A percentile compares a stretch with the other conserved stretches of the same genome.
Evolutionary conservation across 2,113 vertebrate genomes (phyloP).

Genomic region (Pollachius pollachius): DNA sequence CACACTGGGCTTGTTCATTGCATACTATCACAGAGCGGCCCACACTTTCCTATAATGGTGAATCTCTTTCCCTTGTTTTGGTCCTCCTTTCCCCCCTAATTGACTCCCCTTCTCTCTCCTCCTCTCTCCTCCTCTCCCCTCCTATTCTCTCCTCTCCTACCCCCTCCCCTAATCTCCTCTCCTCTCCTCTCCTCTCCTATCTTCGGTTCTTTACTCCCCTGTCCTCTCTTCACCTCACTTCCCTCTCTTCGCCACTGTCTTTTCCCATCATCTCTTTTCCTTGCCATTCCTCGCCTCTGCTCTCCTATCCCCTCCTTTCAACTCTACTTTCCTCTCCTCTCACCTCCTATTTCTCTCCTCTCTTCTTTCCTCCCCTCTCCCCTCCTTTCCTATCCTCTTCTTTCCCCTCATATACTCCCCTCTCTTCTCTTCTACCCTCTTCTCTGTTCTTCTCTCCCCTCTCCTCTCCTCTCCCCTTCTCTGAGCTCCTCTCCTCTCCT

Average conservation of each 20-base stretch:
- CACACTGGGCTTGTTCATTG: conserved; percentile 12
- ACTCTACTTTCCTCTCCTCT: not conserved
- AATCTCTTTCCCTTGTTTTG: too few species aligned
- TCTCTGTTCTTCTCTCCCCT: not conserved
- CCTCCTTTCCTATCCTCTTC: not conserved
- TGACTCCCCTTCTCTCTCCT: too few species aligned
- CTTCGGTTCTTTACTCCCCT: too few species aligned
- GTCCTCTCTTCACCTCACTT: too few species aligned
- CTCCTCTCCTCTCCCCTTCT: not conserved
- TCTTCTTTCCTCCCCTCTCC: not conserved
- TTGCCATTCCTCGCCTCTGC: not conserved
- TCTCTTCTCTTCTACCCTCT: not conserved
- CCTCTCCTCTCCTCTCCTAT: too few species aligned
- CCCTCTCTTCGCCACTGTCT: too few species aligned
- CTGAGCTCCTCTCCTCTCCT: not conserved
- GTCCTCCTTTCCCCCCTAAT: too few species aligned
- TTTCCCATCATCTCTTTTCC: too few species aligned
- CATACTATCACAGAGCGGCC: conserved; percentile 6
- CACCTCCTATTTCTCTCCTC: not conserved
- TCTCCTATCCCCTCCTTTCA: not conserved
- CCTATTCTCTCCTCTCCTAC: too few species aligned
- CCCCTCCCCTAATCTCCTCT: too few species aligned
- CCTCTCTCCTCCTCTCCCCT: too few species aligned
- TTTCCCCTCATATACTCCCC: not conserved
- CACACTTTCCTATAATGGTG: not conserved